Percentiles rank a stretch among this genome's conserved stretches.
Evolutionary conservation across 2,888 invertebrate genomes (phyloP).

Genomic region (Epirrhoe alternata): DNA sequence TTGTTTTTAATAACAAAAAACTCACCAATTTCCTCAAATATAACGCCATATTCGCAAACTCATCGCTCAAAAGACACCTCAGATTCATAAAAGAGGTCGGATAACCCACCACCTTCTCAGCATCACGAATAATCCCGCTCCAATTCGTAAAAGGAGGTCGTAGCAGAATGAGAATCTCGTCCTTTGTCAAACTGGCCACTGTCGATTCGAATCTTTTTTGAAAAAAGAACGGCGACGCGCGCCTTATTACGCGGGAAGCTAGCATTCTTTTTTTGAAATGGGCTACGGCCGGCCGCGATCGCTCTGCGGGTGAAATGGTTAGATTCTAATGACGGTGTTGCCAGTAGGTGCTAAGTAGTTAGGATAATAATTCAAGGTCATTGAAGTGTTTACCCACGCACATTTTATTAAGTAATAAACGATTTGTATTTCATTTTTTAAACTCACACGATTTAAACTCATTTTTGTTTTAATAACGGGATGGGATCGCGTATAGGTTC

Average conservation of each 20-base stretch:
- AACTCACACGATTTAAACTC: too few species aligned
- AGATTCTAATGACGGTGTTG: conserved; percentile 38
- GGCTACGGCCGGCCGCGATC: conserved; percentile 34
- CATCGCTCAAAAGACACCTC: conserved; percentile 85
- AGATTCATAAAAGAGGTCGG: conserved; percentile 86
- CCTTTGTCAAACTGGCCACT: conserved; percentile 77
- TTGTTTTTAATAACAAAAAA: conserved; percentile 32
- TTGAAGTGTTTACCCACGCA: background rate
- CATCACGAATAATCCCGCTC: conserved; percentile 78
- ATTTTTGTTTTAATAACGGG: too few species aligned
- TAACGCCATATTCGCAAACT: conserved; percentile 85
- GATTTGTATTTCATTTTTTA: too few species aligned
- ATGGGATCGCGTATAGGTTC: too few species aligned
- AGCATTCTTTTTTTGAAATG: conserved; percentile 57
- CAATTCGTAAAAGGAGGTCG: conserved; percentile 79
- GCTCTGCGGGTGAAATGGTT: conserved; percentile 47
- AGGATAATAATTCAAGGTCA: conserved; percentile 20
- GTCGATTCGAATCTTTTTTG: conserved; percentile 79
- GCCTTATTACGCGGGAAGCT: conserved; percentile 71
- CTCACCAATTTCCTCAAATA: conserved; percentile 82
- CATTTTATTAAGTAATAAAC: too few species aligned
- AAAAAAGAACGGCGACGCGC: conserved; percentile 69
- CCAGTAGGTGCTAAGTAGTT: conserved; percentile 28
- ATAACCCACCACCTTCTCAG: conserved; percentile 83
- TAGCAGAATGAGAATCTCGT: conserved; percentile 74